phyloP scores from a whole-genome alignment of 2,113 vertebrate species.

The Oxygymnocypris stewartii region DNA sequence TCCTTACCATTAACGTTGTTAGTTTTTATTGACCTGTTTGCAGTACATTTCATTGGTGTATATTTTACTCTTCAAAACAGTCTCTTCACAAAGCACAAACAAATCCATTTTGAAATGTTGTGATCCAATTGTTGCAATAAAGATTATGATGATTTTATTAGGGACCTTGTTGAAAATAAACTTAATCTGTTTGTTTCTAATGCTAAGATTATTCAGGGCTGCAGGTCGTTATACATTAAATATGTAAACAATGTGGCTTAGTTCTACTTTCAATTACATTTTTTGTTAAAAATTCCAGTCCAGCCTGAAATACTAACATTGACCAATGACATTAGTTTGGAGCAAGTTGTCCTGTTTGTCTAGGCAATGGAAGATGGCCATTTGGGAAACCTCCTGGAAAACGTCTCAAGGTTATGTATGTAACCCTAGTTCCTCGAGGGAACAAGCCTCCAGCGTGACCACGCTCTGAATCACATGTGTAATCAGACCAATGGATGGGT shows the following conservation, averaged over 20 bases:
- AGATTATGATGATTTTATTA: neutral
- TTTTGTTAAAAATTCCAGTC: neutral
- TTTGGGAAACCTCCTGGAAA: neutral
- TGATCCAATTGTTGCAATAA: no score
- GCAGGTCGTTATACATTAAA: neutral
- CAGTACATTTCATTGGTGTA: no score
- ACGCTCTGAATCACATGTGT: no score
- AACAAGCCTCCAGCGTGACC: no score
- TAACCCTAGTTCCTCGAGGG: no score
- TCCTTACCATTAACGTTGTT: neutral
- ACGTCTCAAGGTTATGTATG: no score
- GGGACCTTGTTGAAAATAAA: neutral
- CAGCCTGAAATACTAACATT: neutral
- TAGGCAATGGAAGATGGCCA: neutral
- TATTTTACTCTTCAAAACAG: no score
- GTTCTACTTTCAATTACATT: neutral
- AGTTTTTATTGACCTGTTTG: neutral
- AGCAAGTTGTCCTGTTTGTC: neutral
- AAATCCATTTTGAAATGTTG: no score
- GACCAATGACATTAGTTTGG: neutral
- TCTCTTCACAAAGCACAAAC: no score
- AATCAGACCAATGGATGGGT: no score
- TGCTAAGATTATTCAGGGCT: neutral
- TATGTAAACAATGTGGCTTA: neutral
- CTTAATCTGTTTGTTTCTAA: neutral